Conservation (phyloP, 2,113 vertebrate species). For the Chionodraco myersi region DNA sequence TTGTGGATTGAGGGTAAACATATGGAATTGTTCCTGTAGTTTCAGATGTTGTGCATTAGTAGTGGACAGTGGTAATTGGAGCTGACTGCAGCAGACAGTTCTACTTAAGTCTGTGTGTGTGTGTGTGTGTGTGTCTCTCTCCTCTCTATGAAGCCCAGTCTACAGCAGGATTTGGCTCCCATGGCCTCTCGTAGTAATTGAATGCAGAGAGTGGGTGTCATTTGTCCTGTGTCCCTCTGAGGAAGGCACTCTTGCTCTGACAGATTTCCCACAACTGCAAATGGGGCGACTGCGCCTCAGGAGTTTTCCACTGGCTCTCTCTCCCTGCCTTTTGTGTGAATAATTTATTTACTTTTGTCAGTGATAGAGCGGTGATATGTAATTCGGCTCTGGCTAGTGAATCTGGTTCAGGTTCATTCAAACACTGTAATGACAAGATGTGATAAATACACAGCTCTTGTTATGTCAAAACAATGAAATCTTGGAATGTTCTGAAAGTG, state of each 20-base stretch:
- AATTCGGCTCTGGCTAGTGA: constrained; percentile 35
- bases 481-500: constrained; percentile 36
- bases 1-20: constrained; percentile 43
- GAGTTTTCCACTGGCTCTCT: constrained; percentile 57
- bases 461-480: constrained; percentile 55
- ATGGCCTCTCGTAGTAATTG: constrained; percentile 75
- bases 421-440: constrained; percentile 58
- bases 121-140: constrained; percentile 2
- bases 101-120: constrained; percentile 64
- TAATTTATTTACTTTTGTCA: constrained; percentile 80
- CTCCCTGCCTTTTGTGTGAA: constrained; percentile 63
- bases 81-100: constrained; percentile 79
- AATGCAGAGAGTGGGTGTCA: constrained; percentile 80
- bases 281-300: constrained; percentile 63
- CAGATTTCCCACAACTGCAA: constrained; percentile 82
- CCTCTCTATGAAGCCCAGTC: constrained; percentile 48
- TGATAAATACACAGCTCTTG: constrained; percentile 65
- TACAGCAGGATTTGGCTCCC: constrained; percentile 69
- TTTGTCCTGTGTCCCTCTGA: constrained; percentile 79
- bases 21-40: constrained; percentile 59
- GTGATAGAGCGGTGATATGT: constrained; percentile 53
- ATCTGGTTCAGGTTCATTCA: constrained; percentile 56
- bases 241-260: constrained; percentile 74
- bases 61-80: constrained; percentile 77
- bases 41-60: constrained; percentile 79